Evolutionary conservation across 2,888 invertebrate genomes (phyloP).

Genomic region (Ochropleura leucogaster): DNA sequence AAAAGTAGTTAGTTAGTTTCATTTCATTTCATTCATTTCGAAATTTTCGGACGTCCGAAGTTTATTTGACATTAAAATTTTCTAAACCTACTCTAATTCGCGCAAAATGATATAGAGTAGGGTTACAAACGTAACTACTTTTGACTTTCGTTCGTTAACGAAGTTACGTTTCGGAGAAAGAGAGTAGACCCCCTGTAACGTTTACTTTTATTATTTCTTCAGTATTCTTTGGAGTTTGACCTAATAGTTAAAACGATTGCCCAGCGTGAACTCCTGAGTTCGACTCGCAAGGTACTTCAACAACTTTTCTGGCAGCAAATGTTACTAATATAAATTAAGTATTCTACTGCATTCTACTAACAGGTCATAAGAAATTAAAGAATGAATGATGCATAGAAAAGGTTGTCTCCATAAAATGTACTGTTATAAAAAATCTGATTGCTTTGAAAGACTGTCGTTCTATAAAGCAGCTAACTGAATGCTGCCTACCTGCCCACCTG

Average conservation of each 20-base stretch:
- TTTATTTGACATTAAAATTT: no score
- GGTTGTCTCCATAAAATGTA: background rate
- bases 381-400: no score
- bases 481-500: background rate
- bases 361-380: background rate
- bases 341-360: background rate
- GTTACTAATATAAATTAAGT: background rate
- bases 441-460: background rate
- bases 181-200: no score
- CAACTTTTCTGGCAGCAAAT: background rate
- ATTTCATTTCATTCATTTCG: no score
- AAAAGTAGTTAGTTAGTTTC: no score
- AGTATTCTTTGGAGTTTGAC: background rate
- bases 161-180: no score
- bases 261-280: background rate
- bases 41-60: no score
- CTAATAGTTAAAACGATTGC: background rate
- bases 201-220: constrained; percentile 10
- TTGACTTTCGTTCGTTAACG: no score
- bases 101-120: no score
- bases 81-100: no score
- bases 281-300: background rate
- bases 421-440: background rate
- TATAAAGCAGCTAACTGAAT: background rate
- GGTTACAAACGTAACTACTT: no score